A percentile compares a stretch with the other conserved stretches of the same genome.
These are phyloP conservation scores for Eubasilissa regina DNA, from an alignment of 1,140 invertebrate species.

Conservation along the genomic window DNA sequence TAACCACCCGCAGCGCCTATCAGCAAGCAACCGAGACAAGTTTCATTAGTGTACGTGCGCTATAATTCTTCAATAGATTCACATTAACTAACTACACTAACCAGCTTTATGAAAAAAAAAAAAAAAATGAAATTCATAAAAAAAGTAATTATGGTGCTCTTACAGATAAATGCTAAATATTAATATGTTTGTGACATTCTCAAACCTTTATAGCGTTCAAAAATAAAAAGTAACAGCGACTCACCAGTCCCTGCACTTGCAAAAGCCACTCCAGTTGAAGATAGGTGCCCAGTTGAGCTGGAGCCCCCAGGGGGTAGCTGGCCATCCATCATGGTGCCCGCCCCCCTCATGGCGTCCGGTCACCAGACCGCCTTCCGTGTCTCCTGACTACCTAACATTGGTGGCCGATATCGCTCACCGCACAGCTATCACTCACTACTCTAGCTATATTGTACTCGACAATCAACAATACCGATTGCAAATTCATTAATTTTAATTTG, in stretches of 20 bases:
- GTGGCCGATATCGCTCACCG: neutral
- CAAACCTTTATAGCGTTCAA: no score
- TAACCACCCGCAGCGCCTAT: no score
- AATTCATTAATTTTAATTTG: neutral
- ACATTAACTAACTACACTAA: no score
- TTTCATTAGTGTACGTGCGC: no score
- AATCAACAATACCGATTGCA: neutral
- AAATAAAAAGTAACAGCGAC: no score
- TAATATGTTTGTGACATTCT: no score
- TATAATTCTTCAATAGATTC: no score
- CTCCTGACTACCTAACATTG: constrained; percentile 5
- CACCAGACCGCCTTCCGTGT: constrained; percentile 35
- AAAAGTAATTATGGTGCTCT: no score
- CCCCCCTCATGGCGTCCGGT: neutral
- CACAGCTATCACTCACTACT: neutral
- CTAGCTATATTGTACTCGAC: neutral
- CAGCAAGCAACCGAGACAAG: no score
- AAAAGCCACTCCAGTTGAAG: constrained; percentile 66
- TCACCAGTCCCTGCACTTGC: constrained; percentile 52
- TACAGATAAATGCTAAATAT: no score
- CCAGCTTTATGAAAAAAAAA: no score
- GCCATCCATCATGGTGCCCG: constrained; percentile 65
- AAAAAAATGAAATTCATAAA: no score
- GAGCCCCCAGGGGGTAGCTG: constrained; percentile 70
- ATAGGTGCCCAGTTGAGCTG: constrained; percentile 71